Evolutionary conservation across 2,888 invertebrate genomes (phyloP).

Genomic region (Pyrochroa serraticornis): DNA sequence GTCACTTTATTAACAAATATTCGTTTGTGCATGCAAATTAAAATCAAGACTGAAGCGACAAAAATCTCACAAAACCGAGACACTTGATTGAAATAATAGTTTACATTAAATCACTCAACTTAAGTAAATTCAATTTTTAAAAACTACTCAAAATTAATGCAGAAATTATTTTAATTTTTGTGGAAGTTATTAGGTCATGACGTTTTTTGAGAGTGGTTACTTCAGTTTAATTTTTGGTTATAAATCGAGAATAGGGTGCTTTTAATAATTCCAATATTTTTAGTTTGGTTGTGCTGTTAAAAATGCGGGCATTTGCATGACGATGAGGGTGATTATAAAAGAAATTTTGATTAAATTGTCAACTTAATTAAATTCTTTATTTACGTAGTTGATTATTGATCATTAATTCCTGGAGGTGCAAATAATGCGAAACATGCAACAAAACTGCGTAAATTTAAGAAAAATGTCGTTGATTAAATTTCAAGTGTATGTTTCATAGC

Average conservation of each 20-base stretch:
- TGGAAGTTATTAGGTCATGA: too few relatives aligned
- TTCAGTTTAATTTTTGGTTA: too few relatives aligned
- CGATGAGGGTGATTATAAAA: slow-evolving; percentile 28
- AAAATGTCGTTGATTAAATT: too few relatives aligned
- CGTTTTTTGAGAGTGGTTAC: too few relatives aligned
- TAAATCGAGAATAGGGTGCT: too few relatives aligned
- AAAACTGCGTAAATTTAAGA: not conserved
- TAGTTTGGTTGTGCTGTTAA: slow-evolving; percentile 12
- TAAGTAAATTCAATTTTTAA: too few relatives aligned
- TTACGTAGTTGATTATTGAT: slow-evolving; percentile 27
- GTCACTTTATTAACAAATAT: not conserved
- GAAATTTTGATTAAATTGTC: slow-evolving; percentile 27
- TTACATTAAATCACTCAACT: not conserved
- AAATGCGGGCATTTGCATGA: slow-evolving; percentile 25
- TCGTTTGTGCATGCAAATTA: not conserved
- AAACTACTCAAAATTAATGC: too few relatives aligned
- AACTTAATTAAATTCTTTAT: slow-evolving; percentile 31
- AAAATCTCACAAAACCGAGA: not conserved
- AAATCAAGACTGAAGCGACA: not conserved
- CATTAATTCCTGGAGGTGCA: slow-evolving; percentile 10
- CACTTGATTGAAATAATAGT: not conserved
- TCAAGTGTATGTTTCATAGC: too few relatives aligned
- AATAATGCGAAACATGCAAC: slow-evolving; percentile 1
- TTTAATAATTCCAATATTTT: too few relatives aligned
- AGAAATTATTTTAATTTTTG: too few relatives aligned